Percentiles rank a stretch among this genome's conserved stretches.
Evolutionary conservation across 2,888 invertebrate genomes (phyloP).

Genomic region (Eristalinus aeneus): DNA sequence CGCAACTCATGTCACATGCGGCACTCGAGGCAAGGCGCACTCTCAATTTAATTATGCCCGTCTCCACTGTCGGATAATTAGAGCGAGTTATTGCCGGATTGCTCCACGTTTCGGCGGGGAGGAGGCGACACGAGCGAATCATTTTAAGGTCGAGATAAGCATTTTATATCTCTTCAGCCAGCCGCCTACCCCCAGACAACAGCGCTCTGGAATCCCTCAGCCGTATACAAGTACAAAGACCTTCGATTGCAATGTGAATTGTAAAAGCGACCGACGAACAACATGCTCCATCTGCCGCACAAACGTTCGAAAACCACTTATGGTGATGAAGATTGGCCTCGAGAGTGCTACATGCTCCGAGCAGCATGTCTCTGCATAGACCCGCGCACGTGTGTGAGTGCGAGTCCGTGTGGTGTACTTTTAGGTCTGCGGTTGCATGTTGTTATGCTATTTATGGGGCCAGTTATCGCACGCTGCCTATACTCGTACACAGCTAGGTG

Average conservation of each 20-base stretch:
- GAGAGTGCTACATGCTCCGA: constrained; percentile 23
- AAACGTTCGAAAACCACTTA: constrained; percentile 62
- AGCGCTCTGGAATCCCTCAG: background rate
- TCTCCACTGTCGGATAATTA: constrained; percentile 48
- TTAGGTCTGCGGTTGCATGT: constrained; percentile 64
- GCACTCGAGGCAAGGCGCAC: constrained; percentile 4
- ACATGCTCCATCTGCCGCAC: constrained; percentile 23
- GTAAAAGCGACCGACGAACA: constrained; percentile 36
- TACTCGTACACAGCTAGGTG: constrained; percentile 9
- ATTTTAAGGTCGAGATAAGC: constrained; percentile 55
- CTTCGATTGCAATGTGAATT: constrained; percentile 41
- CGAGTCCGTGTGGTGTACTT: constrained; percentile 5
- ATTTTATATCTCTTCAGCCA: constrained; percentile 12
- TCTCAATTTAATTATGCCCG: constrained; percentile 41
- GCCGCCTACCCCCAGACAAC: background rate
- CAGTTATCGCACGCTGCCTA: background rate
- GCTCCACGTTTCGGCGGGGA: background rate
- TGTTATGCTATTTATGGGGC: constrained; percentile 64
- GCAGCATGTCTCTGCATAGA: background rate
- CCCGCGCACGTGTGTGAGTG: background rate
- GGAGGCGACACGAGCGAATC: constrained; percentile 1
- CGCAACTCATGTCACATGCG: background rate
- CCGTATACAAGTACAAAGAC: background rate
- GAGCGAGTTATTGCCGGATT: constrained; percentile 46
- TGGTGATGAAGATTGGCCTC: constrained; percentile 65